Evolutionary conservation across 2,888 invertebrate genomes (phyloP), one percentile per base, ranked within the genome.

Genomic region (Drosophila differens): DNA sequence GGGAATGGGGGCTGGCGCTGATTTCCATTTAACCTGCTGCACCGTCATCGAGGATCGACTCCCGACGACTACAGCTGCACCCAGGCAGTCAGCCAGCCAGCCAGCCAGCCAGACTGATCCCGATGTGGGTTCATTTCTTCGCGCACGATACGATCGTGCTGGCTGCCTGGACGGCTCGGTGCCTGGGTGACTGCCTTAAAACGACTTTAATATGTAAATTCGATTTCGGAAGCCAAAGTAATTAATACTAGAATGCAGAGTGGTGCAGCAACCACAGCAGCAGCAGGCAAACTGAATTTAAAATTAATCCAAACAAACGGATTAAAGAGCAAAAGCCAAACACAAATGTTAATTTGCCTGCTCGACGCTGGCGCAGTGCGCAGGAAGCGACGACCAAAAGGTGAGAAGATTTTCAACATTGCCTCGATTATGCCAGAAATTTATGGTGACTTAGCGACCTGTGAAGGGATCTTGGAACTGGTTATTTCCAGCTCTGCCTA

Each of bases 141-240:
- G 90, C 85, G 78, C 81, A 84, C 79, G 89, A 90, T 91, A 89
- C 87, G 75, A 89, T 89, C 85, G 78, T 85, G 76, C 55, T 57
- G 57, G 14, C 61, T 71, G 51, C 25, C 55, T 59, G 73, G 32
- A 51, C 62, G 53, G 37, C 68, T 47, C 41, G 28, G 69, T 51
- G 41, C 22, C 16, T 58, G 69, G 30, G 61, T 74, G 80, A 58
- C 72, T 88, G 85, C 85, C 81, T 87, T 82, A 77, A 86, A 92
- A 92, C 90, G 91, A 91, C 91, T 91, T 91, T 81, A 91, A 91
- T 92, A 92, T 92, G 91, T 92, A 92, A 92, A 92, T 91, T 91
- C 90, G 91, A 91, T 93, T 93, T 93, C 92, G 92, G 92, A 92
- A 93, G 92, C 92, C 91, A 92, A 91, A 92, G 93, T 93, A 93